phyloP scores from a whole-genome alignment of 2,888 invertebrate species.

The Drosophila yooni region DNA sequence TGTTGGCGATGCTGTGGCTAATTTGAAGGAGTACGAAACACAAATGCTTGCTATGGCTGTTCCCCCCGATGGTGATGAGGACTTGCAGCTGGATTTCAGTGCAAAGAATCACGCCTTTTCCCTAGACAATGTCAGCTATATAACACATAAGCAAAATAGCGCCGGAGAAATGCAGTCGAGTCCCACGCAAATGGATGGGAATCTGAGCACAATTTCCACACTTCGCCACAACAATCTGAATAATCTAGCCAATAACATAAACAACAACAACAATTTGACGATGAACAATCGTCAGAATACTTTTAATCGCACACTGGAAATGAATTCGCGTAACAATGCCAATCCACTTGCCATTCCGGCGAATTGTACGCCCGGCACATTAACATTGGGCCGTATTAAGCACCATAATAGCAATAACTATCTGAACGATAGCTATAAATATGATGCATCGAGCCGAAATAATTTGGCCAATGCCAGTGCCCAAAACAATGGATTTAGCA shows the following conservation, averaged over 20 bases:
- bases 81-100: conserved; percentile 94
- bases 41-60: conserved; percentile 97
- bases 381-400: conserved; percentile 84
- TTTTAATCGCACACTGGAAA: conserved; percentile 84
- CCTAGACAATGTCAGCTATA: conserved; percentile 94
- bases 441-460: conserved; percentile 83
- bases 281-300: conserved; percentile 84
- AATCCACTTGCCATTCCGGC: conserved; percentile 83
- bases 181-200: conserved; percentile 93
- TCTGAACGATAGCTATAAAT: conserved; percentile 84
- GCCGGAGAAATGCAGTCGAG: conserved; percentile 88
- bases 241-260: conserved; percentile 86
- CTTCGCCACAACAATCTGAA: conserved; percentile 85
- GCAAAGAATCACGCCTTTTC: conserved; percentile 95
- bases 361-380: conserved; percentile 81
- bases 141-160: conserved; percentile 90
- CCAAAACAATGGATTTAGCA: conserved; percentile 84
- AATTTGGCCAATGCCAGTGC: conserved; percentile 79
- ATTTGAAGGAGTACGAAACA: conserved; percentile 96
- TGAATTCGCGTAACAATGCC: conserved; percentile 84
- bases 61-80: conserved; percentile 92
- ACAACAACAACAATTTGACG: conserved; percentile 79
- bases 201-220: conserved; percentile 91
- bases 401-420: conserved; percentile 84
- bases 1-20: conserved; percentile 85